phyloP scores from a whole-genome alignment of 1,140 invertebrate species.

The Dinoponera quadriceps region DNA sequence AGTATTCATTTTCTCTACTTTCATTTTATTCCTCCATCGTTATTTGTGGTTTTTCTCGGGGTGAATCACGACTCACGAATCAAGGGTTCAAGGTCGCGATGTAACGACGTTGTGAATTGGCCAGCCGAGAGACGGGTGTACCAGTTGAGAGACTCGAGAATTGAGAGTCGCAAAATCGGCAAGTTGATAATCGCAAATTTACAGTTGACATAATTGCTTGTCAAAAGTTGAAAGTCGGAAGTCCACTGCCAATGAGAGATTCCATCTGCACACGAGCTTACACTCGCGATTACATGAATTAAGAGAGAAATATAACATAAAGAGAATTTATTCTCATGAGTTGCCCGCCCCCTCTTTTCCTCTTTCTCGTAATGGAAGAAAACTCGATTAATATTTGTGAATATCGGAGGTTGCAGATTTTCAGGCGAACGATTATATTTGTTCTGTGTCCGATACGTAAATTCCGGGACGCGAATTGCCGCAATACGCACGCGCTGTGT shows the following conservation, averaged over 20 bases:
- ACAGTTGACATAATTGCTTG: background rate
- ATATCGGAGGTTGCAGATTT: constrained; percentile 13
- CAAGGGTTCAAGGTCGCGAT: no score
- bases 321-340: background rate
- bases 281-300: no score
- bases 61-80: no score
- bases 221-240: background rate
- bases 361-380: background rate
- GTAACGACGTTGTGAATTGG: no score
- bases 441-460: constrained; percentile 32
- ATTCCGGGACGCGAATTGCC: constrained; percentile 3
- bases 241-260: background rate
- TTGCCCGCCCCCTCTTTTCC: background rate
- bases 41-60: no score
- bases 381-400: background rate
- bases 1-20: background rate
- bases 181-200: background rate
- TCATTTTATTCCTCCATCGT: no score
- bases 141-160: constrained; percentile 7
- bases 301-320: constrained; percentile 15
- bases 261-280: background rate
- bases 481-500: constrained; percentile 14
- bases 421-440: constrained; percentile 42
- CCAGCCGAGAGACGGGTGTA: no score
- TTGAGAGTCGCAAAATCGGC: background rate